These are phyloP conservation scores for Yasuhikotakia modesta DNA, from an alignment of 2,797 vertebrate genomes.

Conservation along the genomic window DNA sequence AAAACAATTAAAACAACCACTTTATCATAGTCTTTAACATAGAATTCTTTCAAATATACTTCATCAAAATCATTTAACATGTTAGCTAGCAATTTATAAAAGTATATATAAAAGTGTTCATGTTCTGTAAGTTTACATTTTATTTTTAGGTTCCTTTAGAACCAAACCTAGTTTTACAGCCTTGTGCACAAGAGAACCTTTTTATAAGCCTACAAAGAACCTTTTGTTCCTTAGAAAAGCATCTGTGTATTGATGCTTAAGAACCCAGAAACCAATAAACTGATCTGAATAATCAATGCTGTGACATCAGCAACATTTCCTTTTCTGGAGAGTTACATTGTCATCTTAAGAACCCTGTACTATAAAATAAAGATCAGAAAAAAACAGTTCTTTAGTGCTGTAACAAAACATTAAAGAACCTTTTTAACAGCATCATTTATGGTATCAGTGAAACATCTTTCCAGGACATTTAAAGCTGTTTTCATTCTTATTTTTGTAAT, in stretches of 20 bases:
- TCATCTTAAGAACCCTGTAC: neutral
- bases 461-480: neutral
- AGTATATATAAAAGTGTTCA: neutral
- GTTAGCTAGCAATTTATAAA: neutral
- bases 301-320: neutral
- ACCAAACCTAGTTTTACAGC: neutral
- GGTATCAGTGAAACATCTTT: neutral
- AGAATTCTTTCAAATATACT: neutral
- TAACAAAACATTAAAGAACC: neutral
- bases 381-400: neutral
- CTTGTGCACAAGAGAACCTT: neutral
- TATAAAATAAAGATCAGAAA: neutral
- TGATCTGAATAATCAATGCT: slow-evolving; percentile 3
- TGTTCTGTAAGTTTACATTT: neutral
- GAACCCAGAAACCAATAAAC: neutral
- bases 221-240: neutral
- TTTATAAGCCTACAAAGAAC: neutral
- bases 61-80: neutral
- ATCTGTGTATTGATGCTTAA: neutral
- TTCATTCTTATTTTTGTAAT: neutral
- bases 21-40: neutral
- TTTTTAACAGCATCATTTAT: neutral
- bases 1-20: neutral
- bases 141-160: neutral
- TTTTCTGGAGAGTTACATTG: neutral